phyloP scores from a whole-genome alignment of 53 echinoderm and acorn worm genomes.

The Paelopatides confundens region DNA sequence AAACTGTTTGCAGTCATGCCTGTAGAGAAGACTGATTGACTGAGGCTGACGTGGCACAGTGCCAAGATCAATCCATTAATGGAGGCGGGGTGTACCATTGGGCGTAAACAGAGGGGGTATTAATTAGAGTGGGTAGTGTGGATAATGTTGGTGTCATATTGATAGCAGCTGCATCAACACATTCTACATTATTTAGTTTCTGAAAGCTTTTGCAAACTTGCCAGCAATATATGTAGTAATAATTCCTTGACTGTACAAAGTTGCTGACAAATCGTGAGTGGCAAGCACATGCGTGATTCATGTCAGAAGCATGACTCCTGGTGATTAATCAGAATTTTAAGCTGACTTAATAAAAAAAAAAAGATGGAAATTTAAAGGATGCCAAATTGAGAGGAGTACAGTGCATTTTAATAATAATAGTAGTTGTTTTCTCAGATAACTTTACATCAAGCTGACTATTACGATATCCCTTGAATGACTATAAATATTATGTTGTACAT shows the following conservation, averaged over 20 bases:
- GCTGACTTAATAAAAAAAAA: neutral
- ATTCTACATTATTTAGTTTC: neutral
- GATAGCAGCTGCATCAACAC: slow-evolving; percentile 36
- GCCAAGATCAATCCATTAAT: slow-evolving; percentile 43
- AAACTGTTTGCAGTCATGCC: neutral
- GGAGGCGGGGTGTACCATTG: slow-evolving; percentile 1
- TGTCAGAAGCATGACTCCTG: slow-evolving; percentile 6
- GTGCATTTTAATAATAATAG: too few relatives aligned
- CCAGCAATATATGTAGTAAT: too few relatives aligned
- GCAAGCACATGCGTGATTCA: neutral
- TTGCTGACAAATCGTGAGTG: neutral
- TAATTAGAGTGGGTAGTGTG: slow-evolving; percentile 11
- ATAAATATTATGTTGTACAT: too few relatives aligned
- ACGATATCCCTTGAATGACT: too few relatives aligned
- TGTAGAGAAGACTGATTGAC: neutral
- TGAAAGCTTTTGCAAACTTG: too few relatives aligned
- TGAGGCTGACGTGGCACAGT: neutral
- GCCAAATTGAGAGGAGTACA: too few relatives aligned
- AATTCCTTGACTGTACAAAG: too few relatives aligned
- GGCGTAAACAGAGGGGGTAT: slow-evolving; percentile 8
- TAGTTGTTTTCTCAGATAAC: too few relatives aligned
- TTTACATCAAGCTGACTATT: too few relatives aligned
- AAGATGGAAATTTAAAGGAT: too few relatives aligned
- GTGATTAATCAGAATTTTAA: neutral
- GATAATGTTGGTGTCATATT: slow-evolving; percentile 16